Evolutionary conservation across 2,888 invertebrate genomes (phyloP).

Genomic region (Embidobia sp.): DNA sequence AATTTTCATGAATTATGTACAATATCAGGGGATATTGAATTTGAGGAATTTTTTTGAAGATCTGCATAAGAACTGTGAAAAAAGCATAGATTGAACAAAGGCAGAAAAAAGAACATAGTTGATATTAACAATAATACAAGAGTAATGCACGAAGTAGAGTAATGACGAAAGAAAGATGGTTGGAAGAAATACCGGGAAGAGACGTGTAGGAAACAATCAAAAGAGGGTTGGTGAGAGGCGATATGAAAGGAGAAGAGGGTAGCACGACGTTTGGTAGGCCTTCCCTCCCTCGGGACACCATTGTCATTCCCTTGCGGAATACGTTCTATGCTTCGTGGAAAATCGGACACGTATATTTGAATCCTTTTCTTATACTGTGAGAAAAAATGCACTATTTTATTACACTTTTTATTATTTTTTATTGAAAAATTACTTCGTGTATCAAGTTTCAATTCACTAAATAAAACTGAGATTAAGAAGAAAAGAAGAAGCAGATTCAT

Average conservation of each 20-base stretch:
- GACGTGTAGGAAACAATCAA: slow-evolving; percentile 79
- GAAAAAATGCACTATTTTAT: slow-evolving; percentile 42
- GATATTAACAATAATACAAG: slow-evolving; percentile 61
- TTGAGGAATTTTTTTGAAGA: slow-evolving; percentile 76
- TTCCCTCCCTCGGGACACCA: slow-evolving; percentile 78
- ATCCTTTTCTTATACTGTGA: slow-evolving; percentile 63
- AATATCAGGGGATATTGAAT: slow-evolving; percentile 79
- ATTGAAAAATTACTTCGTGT: too few species aligned
- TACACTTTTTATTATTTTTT: slow-evolving; percentile 16
- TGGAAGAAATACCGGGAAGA: slow-evolving; percentile 69
- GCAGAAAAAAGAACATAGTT: slow-evolving; percentile 63
- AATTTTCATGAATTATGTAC: slow-evolving; percentile 81
- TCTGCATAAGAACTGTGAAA: slow-evolving; percentile 83
- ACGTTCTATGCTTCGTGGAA: slow-evolving; percentile 75
- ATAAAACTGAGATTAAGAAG: too few species aligned
- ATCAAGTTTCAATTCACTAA: too few species aligned
- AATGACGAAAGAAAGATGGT: slow-evolving; percentile 61
- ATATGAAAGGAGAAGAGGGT: slow-evolving; percentile 69
- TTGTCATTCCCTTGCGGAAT: slow-evolving; percentile 79
- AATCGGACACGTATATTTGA: slow-evolving; percentile 79
- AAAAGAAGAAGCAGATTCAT: too few species aligned
- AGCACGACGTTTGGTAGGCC: slow-evolving; percentile 73
- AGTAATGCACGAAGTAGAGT: slow-evolving; percentile 50
- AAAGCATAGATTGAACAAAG: slow-evolving; percentile 58
- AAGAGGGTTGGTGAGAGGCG: slow-evolving; percentile 70